Percentiles rank a stretch among this genome's conserved stretches.
Evolutionary conservation across 2,888 invertebrate genomes (phyloP).

Genomic region (Plebejus anna): DNA sequence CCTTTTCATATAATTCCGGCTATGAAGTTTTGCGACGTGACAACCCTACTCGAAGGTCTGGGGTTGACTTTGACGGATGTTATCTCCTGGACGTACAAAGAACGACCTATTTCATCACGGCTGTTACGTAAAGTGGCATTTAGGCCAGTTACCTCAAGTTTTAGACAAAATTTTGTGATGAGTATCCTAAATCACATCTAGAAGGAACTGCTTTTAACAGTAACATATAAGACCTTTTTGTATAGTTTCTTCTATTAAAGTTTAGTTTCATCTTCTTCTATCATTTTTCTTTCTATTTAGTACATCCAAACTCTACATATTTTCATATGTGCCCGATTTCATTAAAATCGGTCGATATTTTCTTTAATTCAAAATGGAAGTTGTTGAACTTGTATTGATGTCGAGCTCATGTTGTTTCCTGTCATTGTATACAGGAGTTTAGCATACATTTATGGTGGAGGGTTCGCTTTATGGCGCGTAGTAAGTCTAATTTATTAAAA

Average conservation of each 20-base stretch:
- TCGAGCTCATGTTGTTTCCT: background rate
- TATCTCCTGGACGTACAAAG: slow-evolving; percentile 22
- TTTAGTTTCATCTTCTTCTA: too few species aligned
- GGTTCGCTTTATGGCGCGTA: background rate
- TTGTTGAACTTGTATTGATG: background rate
- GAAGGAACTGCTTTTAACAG: background rate
- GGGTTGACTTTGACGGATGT: slow-evolving; percentile 23
- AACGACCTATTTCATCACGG: slow-evolving; percentile 6
- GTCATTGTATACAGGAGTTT: slow-evolving; percentile 3
- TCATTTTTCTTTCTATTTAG: too few species aligned
- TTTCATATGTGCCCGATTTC: too few species aligned
- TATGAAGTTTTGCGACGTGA: background rate
- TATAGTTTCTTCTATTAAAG: too few species aligned
- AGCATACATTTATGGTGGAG: background rate
- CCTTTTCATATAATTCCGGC: too few species aligned
- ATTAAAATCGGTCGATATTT: background rate
- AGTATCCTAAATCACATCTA: background rate
- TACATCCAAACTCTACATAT: too few species aligned
- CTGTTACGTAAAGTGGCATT: background rate
- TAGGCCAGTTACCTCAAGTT: background rate
- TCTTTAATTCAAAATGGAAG: background rate
- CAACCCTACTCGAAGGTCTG: background rate
- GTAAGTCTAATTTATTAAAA: too few species aligned
- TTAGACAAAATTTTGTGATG: background rate
- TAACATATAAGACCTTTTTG: background rate